These are phyloP conservation scores for Epinotia nisella DNA, from an alignment of 2,888 invertebrate genomes.

Conservation along the genomic window DNA sequence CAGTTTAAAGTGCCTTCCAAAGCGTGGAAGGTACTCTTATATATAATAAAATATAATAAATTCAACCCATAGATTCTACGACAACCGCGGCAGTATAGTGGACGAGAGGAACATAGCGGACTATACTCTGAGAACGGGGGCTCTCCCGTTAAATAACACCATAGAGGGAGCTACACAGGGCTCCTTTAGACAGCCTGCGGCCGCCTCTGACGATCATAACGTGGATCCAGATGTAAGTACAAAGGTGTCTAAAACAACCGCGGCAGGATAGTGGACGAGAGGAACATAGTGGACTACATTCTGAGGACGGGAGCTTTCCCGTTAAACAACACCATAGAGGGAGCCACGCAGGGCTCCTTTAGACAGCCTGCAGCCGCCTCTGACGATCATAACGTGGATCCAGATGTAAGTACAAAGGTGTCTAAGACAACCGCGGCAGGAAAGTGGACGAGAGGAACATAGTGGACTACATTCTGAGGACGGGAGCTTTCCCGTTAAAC, in stretches of 20 bases:
- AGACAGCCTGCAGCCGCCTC: conserved; percentile 56
- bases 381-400: conserved; percentile 59
- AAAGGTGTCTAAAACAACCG: no score
- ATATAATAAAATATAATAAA: no score
- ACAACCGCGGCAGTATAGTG: conserved; percentile 53
- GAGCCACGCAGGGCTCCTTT: conserved; percentile 57
- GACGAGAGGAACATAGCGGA: conserved; percentile 55
- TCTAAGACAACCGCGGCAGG: no score
- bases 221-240: conserved; percentile 60
- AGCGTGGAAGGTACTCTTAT: no score
- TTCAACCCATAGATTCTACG: conserved; percentile 52
- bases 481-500: conserved; percentile 53
- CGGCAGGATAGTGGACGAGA: conserved; percentile 53
- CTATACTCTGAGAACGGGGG: conserved; percentile 54
- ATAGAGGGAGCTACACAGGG: conserved; percentile 58
- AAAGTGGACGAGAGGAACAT: conserved; percentile 53
- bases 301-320: conserved; percentile 54
- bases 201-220: conserved; percentile 56
- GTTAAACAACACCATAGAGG: conserved; percentile 54
- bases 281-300: conserved; percentile 54
- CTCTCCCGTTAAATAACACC: conserved; percentile 52
- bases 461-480: conserved; percentile 55
- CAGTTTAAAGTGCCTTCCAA: no score
- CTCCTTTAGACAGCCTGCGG: conserved; percentile 56
- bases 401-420: conserved; percentile 55